These are phyloP conservation scores for Mionectes olivaceus DNA, from an alignment of 2,797 vertebrate genomes.

Conservation along the genomic window DNA sequence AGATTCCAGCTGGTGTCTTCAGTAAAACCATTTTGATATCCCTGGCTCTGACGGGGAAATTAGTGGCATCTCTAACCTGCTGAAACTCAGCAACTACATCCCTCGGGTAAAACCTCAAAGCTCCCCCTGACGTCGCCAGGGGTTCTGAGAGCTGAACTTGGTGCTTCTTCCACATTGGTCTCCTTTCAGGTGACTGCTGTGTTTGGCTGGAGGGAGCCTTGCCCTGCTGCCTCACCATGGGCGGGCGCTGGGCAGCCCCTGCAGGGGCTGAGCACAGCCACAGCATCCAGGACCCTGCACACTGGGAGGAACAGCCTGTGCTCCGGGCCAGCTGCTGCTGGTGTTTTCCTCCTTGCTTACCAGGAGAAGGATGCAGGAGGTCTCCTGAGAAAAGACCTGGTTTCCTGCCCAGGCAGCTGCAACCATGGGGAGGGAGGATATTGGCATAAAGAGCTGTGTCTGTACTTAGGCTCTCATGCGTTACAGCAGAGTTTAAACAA, in stretches of 20 bases:
- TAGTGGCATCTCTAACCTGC: background rate
- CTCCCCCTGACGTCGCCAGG: background rate
- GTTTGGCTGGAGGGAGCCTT: background rate
- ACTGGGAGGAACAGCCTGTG: fast-evolving
- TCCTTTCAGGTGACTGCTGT: background rate
- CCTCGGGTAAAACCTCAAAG: background rate
- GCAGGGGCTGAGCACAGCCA: background rate
- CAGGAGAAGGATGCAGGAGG: background rate
- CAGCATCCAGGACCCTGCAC: fast-evolving
- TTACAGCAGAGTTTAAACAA: background rate
- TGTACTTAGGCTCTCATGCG: fast-evolving
- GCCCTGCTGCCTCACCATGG: background rate
- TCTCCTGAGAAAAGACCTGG: background rate
- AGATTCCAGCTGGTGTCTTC: background rate
- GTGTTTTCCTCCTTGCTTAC: background rate
- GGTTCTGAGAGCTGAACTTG: background rate
- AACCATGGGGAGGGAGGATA: background rate
- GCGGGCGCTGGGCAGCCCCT: fast-evolving
- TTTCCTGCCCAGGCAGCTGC: background rate
- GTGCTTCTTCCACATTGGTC: background rate
- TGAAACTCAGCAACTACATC: background rate
- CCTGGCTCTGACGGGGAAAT: background rate
- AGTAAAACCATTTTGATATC: background rate
- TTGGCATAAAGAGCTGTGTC: background rate
- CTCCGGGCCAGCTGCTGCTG: background rate